Evolutionary conservation across 23 tunicate genomes (phyloP), one percentile per base, ranked within the genome.

Genomic region (Ciona savignyi): DNA sequence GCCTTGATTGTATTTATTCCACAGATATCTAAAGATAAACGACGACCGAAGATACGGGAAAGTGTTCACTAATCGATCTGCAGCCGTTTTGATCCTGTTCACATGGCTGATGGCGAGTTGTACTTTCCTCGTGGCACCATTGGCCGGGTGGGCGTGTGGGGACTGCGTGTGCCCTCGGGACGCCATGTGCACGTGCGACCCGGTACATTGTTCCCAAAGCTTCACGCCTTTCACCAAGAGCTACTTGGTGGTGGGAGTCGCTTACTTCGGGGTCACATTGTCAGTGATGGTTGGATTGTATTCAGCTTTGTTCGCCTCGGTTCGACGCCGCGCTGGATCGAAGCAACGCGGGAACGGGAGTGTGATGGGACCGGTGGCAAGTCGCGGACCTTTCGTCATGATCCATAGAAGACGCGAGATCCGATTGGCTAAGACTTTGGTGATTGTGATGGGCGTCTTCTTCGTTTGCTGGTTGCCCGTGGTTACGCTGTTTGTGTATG

Each of bases 391-490:
- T 4, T 84, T 84, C 70, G 78, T 77, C 1, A 66, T 84, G 75
- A 74, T 84, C 1, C 89, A 84, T 64, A 35, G 74, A 32, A 49
- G 73, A 24, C 42, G 82, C 9, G 89, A 84, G 20, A 62, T 84
- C 23, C 33, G 71, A 2, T 67, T 84, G 1, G 82, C 89, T 25
- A 84, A 84, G 34, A 84, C 79, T 20, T 70, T 84, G 0, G 61
- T 60, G 1, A 56, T 77, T 27, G 89, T 84, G 19, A 77, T 77
- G 82, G 78, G 74, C 25, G 75, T 70, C 1, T 84, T 84, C 69
- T 77, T 77, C 62, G 56, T 77, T 27, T 84, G 89, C 73, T 77
- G 78, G 78, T 35, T 77, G 2, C 89, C 89, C 0, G 70, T 84
- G 51, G 76, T 76, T 26, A 69, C 74, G 29, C 73, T 84, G 21